Base-by-base conservation (phyloP, 2,797 vertebrate species). In the Myotis findleyi region DNA sequence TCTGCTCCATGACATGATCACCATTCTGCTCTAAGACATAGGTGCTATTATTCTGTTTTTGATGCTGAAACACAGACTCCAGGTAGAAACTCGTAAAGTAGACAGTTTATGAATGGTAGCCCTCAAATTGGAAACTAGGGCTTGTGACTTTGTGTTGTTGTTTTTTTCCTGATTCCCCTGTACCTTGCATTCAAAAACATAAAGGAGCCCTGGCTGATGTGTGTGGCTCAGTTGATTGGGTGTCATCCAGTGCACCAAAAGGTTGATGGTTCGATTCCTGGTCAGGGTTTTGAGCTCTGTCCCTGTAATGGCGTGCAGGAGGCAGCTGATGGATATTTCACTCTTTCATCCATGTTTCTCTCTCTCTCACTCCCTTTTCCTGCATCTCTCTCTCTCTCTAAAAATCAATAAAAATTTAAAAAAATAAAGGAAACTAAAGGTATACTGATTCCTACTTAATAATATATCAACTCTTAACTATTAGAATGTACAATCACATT, bases 121-220 rank as follows among this genome's bases (percentile, higher is more conserved):
- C 38, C 33, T 71, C 4, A 38, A 49, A 92, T 47, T 80, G 81
- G 71, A 89, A 89, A 33, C 71, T 5, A 44, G 47, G 69, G 17
- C 17, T 80, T 94, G 23, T 53, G 25, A 81, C n/a, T 80, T 49
- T 20, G 36, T 27, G 12, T 17, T 17, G 16, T 17, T 38, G 4
- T 41, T 41, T 51, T 41, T 41, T 36, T 44, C 59, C 80, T 55
- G 25, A 59, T 36, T 93, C 3, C 33, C 21, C 33, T 72, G 1
- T 69, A 23, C n/a, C 59, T 93, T 49, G 18, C 93, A 76, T 80
- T 95, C 4, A 91, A 68, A 91, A 96, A 27, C 51, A 18, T 66
- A 44, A 80, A 87, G 79, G 51, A 51, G 12, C 5, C 59, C 59
- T 62, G 59, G 12, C 27, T 30, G 27, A 62, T 30, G 27, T 62